Conservation (phyloP, 2,797 vertebrate species). For the Caiman crocodilus region DNA sequence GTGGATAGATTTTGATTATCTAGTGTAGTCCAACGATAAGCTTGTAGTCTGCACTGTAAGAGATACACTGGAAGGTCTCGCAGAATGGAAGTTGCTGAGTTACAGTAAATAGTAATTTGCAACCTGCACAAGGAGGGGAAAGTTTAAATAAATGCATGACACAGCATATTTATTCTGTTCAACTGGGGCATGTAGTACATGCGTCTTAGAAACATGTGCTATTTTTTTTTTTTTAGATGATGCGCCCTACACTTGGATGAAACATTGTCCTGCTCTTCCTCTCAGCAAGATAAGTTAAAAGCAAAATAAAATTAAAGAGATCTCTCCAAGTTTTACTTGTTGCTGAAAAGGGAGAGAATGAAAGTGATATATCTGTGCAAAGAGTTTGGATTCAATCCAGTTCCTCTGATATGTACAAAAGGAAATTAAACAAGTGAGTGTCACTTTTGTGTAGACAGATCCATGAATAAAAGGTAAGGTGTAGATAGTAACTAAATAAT, state of each 20-base stretch:
- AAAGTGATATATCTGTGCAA: background rate
- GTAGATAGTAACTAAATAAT: background rate
- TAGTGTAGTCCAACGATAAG: background rate
- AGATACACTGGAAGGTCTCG: background rate
- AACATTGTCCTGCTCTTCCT: background rate
- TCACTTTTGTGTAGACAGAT: background rate
- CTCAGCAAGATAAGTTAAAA: background rate
- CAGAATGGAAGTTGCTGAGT: fast-evolving
- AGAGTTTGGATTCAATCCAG: background rate
- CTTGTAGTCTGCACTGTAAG: background rate
- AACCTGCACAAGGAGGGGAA: background rate
- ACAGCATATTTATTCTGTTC: fast-evolving
- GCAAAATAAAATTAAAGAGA: background rate
- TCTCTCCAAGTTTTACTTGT: background rate
- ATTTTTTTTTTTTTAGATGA: background rate
- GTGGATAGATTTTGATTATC: background rate
- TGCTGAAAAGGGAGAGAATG: fast-evolving
- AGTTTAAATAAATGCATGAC: background rate
- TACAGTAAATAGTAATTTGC: background rate
- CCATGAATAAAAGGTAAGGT: background rate
- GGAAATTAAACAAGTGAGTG: background rate
- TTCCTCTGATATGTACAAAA: background rate
- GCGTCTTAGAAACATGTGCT: fast-evolving
- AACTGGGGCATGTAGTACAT: fast-evolving
- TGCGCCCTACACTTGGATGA: background rate